Conservation (phyloP, 2,113 vertebrate genomes). For the Megalops atlanticus region DNA sequence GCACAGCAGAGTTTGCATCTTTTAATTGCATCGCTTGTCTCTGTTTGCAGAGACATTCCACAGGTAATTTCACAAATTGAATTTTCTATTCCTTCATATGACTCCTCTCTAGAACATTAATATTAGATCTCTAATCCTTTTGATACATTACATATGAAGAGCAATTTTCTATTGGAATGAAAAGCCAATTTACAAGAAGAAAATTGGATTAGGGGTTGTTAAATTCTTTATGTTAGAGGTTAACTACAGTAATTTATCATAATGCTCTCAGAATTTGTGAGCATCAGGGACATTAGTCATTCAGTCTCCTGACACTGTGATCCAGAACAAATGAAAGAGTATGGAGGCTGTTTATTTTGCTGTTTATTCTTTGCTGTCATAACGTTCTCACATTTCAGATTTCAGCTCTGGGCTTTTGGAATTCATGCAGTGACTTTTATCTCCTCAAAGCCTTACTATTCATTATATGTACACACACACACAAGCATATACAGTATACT, state of each 20-base stretch:
- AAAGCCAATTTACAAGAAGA: constrained; percentile 68
- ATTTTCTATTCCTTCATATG: constrained; percentile 56
- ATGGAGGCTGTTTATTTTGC: neutral
- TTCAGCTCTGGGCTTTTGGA: neutral
- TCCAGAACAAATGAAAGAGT: neutral
- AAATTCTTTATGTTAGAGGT: constrained; percentile 67
- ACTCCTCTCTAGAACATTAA: constrained; percentile 67
- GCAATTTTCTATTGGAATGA: constrained; percentile 58
- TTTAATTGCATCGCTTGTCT: constrained; percentile 29
- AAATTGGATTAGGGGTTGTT: constrained; percentile 70
- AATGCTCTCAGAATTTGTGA: constrained; percentile 65
- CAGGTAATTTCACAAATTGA: constrained; percentile 54
- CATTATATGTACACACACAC: too few relatives aligned
- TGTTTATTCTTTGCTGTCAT: neutral
- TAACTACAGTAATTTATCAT: constrained; percentile 66
- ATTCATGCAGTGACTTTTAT: neutral
- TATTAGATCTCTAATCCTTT: constrained; percentile 64
- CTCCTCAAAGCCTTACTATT: too few relatives aligned
- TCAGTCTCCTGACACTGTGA: constrained; percentile 56
- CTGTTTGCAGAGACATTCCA: constrained; percentile 39
- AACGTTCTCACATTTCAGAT: neutral
- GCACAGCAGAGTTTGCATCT: constrained; percentile 30
- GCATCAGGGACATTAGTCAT: constrained; percentile 60
- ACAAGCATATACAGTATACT: too few relatives aligned
- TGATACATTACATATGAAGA: constrained; percentile 59